Conservation (phyloP, 1,140 invertebrate genomes). For the Trichonephila clavata region DNA sequence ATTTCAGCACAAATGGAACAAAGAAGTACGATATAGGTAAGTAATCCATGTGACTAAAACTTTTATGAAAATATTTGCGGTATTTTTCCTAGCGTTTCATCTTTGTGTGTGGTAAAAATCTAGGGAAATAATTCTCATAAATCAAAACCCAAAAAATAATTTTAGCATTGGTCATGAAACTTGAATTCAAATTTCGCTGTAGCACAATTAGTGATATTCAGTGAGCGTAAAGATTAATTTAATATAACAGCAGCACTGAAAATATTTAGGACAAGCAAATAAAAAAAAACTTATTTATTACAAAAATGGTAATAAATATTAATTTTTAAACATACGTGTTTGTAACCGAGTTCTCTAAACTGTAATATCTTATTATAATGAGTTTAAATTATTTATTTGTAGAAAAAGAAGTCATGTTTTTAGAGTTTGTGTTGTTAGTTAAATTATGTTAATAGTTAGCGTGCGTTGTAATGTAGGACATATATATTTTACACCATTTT, state of each 20-base stretch:
- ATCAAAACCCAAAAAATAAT: too few relatives aligned
- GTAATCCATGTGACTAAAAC: not conserved
- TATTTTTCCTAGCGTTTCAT: too few relatives aligned
- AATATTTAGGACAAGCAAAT: too few relatives aligned
- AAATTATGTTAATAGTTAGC: conserved; percentile 9
- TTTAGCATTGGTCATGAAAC: too few relatives aligned
- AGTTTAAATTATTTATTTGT: not conserved
- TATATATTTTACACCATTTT: not conserved
- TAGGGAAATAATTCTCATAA: too few relatives aligned
- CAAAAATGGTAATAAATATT: not conserved
- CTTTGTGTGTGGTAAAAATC: too few relatives aligned
- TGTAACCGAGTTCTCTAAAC: too few relatives aligned
- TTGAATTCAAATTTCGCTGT: too few relatives aligned
- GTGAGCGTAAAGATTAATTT: too few relatives aligned
- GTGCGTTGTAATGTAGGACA: not conserved
- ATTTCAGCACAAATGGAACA: conserved; percentile 19
- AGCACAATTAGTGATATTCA: too few relatives aligned
- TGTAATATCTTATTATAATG: not conserved
- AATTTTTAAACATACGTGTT: not conserved
- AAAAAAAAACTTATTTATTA: not conserved
- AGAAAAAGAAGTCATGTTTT: not conserved
- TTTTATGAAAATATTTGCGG: too few relatives aligned
- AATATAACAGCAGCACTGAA: too few relatives aligned
- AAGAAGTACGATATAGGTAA: conserved; percentile 73
- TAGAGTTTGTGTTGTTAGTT: not conserved